Base-by-base conservation (phyloP, 23 tunicate genomes). In the Halocynthia roretzi region DNA sequence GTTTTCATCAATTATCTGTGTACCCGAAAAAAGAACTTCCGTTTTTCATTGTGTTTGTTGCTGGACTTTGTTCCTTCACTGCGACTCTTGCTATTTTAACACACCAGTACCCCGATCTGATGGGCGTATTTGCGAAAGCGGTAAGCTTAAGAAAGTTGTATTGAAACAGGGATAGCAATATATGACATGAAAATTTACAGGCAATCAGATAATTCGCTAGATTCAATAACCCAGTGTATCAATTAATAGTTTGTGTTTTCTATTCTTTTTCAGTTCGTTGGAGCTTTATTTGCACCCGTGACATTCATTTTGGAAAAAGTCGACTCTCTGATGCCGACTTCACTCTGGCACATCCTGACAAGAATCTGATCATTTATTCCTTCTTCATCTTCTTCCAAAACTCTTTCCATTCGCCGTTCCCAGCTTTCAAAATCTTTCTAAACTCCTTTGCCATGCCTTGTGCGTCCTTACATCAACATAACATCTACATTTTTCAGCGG, bases 1-100 rank as follows among this genome's bases (percentile, higher is more conserved):
- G 75, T 72, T 93, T 86, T 57, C 98, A 93, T 75, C 67, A 78
- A 48, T 81, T 93, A 44, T 93, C 98, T 49, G 98, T 93, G 49
- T 93, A 93, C 58, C 98, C 98, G 6, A 86, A 86, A 53, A 93
- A 93, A 54, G 98, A 93, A 54, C 82, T 88, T 75, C 98, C 98
- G 12, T 84, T 93, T 67, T 93, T 83, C 60, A 86, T 93, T 52
- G 81, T 93, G 14, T 83, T 93, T 80, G 87, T 87, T 71, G 98
- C 90, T 8, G 89, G 82, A 76, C 68, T 93, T 23, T 93, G 82
- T 71, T 60, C 93, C 15, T 78, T 93, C 52, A 93, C 98, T 5
- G 98, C 87, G 5, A 55, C 74, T 61, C 65, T 93, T 20, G 93
- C 93, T 67, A 75, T 93, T 12, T 68, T 93, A 79, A 86, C 93